Percentiles rank a stretch among this genome's conserved stretches.
phyloP scores from a whole-genome alignment of 2,113 vertebrate species.

The Chloebia gouldiae region DNA sequence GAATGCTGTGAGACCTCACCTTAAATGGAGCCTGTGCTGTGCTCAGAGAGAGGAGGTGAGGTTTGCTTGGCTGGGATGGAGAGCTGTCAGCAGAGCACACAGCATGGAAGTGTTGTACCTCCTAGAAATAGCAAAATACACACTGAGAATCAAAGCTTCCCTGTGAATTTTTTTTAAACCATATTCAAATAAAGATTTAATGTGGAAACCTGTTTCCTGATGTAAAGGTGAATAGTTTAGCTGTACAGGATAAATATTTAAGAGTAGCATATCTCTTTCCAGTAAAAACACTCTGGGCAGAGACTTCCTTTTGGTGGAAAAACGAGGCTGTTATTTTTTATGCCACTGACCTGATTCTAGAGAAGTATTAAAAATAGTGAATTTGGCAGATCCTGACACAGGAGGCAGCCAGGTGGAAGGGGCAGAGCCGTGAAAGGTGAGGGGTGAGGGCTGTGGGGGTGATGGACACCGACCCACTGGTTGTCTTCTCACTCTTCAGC shows the following conservation, averaged over 20 bases:
- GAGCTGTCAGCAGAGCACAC: neutral
- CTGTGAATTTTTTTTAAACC: neutral
- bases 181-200: constrained; percentile 23
- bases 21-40: fast-evolving
- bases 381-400: neutral
- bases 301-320: constrained; percentile 36
- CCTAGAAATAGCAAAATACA: neutral
- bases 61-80: neutral
- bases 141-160: neutral
- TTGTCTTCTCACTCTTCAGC: neutral
- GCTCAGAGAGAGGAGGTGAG: neutral
- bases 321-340: neutral
- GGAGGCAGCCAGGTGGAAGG: neutral
- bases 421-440: neutral
- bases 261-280: neutral
- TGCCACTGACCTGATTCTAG: constrained; percentile 18
- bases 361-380: neutral
- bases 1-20: neutral
- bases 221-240: constrained; percentile 60
- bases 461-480: fast-evolving
- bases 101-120: neutral
- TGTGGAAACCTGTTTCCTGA: constrained; percentile 51
- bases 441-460: neutral
- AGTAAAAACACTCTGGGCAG: constrained; percentile 50
- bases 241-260: neutral